Conservation (phyloP, 2,797 vertebrate species). For the Apogon hyalosoma region DNA sequence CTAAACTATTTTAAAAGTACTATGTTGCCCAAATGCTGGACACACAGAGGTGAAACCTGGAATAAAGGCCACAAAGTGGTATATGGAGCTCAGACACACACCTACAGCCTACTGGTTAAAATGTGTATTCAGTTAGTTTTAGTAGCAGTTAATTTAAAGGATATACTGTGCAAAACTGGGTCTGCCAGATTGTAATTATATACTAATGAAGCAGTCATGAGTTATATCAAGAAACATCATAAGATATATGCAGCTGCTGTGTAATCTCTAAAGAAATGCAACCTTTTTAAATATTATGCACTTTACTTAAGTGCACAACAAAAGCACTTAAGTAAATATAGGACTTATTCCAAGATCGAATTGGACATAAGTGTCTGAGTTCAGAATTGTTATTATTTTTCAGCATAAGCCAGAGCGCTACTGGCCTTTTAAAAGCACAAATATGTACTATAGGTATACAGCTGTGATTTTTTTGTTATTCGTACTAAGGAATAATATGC, state of each 20-base stretch:
- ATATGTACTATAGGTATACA: conserved; percentile 59
- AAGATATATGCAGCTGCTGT: conserved; percentile 43
- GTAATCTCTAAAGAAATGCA: conserved; percentile 15
- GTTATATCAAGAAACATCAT: conserved; percentile 31
- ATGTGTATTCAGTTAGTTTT: conserved; percentile 25
- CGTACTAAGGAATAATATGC: conserved; percentile 33
- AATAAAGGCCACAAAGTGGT: conserved; percentile 8
- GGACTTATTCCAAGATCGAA: conserved; percentile 22
- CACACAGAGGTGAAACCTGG: conserved; percentile 24
- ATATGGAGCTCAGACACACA: conserved; percentile 39
- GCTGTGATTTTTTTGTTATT: conserved; percentile 63
- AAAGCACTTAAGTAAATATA: conserved; percentile 34
- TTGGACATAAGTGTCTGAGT: conserved; percentile 30
- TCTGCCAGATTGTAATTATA: conserved; percentile 32
- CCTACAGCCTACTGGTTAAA: conserved; percentile 25
- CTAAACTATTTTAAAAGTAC: conserved; percentile 41
- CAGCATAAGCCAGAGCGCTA: conserved; percentile 50
- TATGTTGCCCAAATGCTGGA: conserved; percentile 41
- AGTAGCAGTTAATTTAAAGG: conserved; percentile 33
- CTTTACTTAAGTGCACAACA: not conserved
- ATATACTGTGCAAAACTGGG: conserved; percentile 41
- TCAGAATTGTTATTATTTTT: conserved; percentile 33
- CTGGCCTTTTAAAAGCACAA: conserved; percentile 78
- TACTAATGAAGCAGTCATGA: conserved; percentile 36
- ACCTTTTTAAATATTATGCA: not conserved